Percentiles rank a stretch among this genome's conserved stretches.
phyloP scores from a whole-genome alignment of 1,140 invertebrate species.

The Hirudo medicinalis region DNA sequence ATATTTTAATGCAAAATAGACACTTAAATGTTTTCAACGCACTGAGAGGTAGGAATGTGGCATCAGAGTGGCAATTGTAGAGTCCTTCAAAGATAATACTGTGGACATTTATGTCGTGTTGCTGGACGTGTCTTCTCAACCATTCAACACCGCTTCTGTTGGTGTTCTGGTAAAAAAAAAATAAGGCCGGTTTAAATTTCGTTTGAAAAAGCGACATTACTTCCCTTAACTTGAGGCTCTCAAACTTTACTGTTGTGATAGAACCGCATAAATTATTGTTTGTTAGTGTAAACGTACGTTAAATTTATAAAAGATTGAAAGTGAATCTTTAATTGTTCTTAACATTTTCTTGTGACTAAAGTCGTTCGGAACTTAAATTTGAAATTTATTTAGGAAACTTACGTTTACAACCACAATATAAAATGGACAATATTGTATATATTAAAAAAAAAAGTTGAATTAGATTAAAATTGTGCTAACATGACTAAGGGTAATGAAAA shows the following conservation, averaged over 20 bases:
- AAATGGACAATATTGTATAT: not conserved
- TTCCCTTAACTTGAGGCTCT: too few species aligned
- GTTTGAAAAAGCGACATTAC: too few species aligned
- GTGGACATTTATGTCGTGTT: slow-evolving; percentile 19
- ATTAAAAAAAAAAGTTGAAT: not conserved
- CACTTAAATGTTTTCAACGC: not conserved
- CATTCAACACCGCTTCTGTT: slow-evolving; percentile 21
- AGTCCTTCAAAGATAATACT: slow-evolving; percentile 11
- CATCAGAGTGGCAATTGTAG: slow-evolving; percentile 18
- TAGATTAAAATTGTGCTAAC: slow-evolving; percentile 10
- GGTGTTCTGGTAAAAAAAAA: slow-evolving; percentile 14
- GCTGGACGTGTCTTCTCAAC: slow-evolving; percentile 21
- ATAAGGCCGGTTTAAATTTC: not conserved
- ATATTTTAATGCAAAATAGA: too few species aligned
- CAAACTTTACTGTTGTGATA: too few species aligned
- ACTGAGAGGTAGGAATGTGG: slow-evolving; percentile 18
- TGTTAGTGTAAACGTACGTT: too few species aligned
- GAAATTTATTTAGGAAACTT: not conserved
- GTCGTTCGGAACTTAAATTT: not conserved
- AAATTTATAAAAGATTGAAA: too few species aligned
- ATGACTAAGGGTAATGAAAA: slow-evolving; percentile 19
- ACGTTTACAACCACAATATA: not conserved
- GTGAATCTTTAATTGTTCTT: too few species aligned
- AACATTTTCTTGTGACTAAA: not conserved
- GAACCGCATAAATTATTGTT: too few species aligned